Evolutionary conservation across 2,888 invertebrate species (phyloP), one percentile per base, ranked within the genome.

Genomic region (Parnassius apollo): DNA sequence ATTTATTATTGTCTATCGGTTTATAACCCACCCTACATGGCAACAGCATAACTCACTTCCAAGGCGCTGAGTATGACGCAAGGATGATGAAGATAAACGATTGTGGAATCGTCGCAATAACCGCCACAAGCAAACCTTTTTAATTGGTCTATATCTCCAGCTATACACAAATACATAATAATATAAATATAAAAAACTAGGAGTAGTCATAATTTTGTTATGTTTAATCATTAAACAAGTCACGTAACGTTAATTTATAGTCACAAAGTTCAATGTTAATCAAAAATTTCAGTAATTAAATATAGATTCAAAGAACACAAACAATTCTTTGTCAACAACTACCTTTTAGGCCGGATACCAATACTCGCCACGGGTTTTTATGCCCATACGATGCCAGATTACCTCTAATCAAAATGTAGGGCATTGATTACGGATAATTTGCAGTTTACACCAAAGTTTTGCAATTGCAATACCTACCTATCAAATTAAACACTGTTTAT

Each of bases 391-490:
- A 96, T 86, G 96, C 96, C 82, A 96, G 93, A 93, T 96, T 96
- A 90, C 96, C 96, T 86, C 96, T 94, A 80, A 97, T 96, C 93
- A 97, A 93, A 93, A 97, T 96, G 94, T 97, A 97, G 93, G 96
- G 97, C 97, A 97, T 97, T 91, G 91, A 91, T 86, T 84, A 91
- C 90, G 80, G 87, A 80, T 73, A 68, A 35, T 65, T 55, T 60
- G 42, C n/a, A 1, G 35, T 35, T 35, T 35, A 35, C 35, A 35
- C 35, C 7, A 35, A 35, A 35, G 35, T 35, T 35, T 35, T 35
- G 7, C 35, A 35, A 35, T 35, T 35, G 7, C 35, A 35, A 35
- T 35, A 35, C 4, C 35, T 35, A 35, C 35, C 35, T 35, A 35
- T 35, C 35, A 35, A 35, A 35, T 35, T 1, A 35, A 35, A 35